Base-by-base conservation (phyloP, 2,113 vertebrate genomes). In the Pelecanoides urinatrix region DNA sequence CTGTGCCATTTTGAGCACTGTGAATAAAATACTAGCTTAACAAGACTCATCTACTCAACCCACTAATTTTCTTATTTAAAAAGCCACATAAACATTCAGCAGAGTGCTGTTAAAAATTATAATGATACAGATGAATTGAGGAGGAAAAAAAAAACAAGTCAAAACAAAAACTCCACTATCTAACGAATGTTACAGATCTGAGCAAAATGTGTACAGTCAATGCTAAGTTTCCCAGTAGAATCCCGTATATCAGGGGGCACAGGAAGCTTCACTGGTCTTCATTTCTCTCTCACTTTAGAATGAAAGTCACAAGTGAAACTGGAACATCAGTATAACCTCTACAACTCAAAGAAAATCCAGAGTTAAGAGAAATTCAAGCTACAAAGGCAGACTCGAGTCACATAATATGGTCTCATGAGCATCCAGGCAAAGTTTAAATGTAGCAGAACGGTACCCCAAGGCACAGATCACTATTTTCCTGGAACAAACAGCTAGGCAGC, bases 61-160 rank as follows among this genome's bases (percentile, higher is more conserved):
- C 84, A 62, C 53, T 76, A 62, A 91, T 94, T 95, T 85, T 87
- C 91, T 71, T 65, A 72, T 88, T 87, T 92, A 70, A 85, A 89
- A 85, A 94, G 80, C 58, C 89, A 86, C 50, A 93, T 42, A 66
- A 92, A 95, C 91, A 95, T 70, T 55, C 74, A 88, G 67, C 66
- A 70, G 23, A 75, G 71, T 1, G 27, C 38, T 88, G 38, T 73
- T 80, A 81, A 77, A 73, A 67, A 79, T 20, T 34, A 34, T 34
- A 68, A 81, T 6, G 76, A 68, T 61, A 76, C 27, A 79, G 88
- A 88, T 4, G 40, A 88, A 77, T 22, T 4, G 13, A 9, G 47
- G 13, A 8, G 38, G 23, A 32, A 4, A 34, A 74, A 32, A 4
- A 34, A 74, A 56, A 40, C 30, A 18, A 88, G 73, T 22, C 86